These are phyloP conservation scores for Ailurus styani DNA, from an alignment of 2,113 vertebrate species.

Conservation along the genomic window DNA sequence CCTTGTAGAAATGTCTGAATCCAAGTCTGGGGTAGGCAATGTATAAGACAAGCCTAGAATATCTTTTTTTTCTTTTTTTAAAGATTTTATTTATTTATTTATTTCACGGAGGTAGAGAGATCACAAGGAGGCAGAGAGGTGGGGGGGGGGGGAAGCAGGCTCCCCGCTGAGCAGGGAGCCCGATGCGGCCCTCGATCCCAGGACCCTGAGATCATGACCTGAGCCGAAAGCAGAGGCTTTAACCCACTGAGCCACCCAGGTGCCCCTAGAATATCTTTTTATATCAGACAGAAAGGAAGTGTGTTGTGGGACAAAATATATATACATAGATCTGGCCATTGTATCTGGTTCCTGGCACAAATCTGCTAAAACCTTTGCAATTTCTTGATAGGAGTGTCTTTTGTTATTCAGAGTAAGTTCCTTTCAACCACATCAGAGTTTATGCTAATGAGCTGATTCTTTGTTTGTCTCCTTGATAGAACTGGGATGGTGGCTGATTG, in stretches of 20 bases:
- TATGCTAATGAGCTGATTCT: neutral
- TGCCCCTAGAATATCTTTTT: neutral
- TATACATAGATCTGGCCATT: neutral
- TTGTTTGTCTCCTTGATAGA: neutral
- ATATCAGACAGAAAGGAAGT: neutral
- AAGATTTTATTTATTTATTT: too few species aligned
- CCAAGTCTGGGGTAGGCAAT: neutral
- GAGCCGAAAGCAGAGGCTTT: too few species aligned
- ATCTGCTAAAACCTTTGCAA: neutral
- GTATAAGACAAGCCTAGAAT: neutral
- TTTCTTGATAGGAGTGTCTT: neutral
- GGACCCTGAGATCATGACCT: too few species aligned
- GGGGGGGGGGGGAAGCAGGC: too few species aligned
- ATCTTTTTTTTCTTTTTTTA: too few species aligned
- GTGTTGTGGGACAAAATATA: neutral
- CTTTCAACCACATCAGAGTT: neutral
- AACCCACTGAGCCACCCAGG: too few species aligned
- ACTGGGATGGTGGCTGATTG: neutral
- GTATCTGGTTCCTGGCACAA: neutral
- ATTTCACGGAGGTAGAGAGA: too few species aligned
- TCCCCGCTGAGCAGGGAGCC: too few species aligned
- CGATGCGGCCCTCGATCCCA: too few species aligned
- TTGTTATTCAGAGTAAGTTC: neutral
- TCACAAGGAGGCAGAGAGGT: too few species aligned
- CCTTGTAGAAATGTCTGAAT: neutral